Evolutionary conservation across 2,113 vertebrate genomes (phyloP), one percentile per base, ranked within the genome.

Genomic region (Cichladusa arquata): DNA sequence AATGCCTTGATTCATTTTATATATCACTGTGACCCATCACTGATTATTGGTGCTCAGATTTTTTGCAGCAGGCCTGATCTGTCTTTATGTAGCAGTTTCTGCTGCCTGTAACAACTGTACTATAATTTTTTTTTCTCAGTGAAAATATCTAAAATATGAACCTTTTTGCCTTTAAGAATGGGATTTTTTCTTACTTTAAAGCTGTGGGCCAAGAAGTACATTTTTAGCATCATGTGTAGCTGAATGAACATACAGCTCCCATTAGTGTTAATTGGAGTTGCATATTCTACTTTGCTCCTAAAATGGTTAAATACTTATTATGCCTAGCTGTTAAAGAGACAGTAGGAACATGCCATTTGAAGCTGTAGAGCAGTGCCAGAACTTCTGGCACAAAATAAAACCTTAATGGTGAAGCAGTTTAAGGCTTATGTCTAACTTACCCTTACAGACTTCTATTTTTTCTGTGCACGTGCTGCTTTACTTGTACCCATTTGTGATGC

Each of bases 1-100:
- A 95, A 88, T 83, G 80, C 23, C 69, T 89, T 48, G 38, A 45
- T 71, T 92, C 0, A 2, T 82, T 94, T 92, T 90, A 73, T 90
- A 8, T 57, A 64, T 84, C 42, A 20, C 28, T 66, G 40, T 79
- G 84, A 77, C 79, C 44, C 67, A 61, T 51, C 71, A 73, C 67
- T 90, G 81, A 62, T 88, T 93, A 88, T 93, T 88, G 54, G 33
- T 44, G 47, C 47, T 95, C 79, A 66, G 60, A 81, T 88, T 53
- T 93, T 95, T 94, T 94, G 71, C 54, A 70, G 81, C 74, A 77
- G 54, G 48, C 73, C 53, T 86, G 87, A 92, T 88, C 91, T 90
- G 50, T 62, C 81, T 91, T 81, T 85, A 80, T 88, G 57, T 72
- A 73, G 42, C 60, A 65, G 54, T 90, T 95, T 89, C 85, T 88